phyloP scores from a whole-genome alignment of 2,113 vertebrate species.

The Eclectus roratus region DNA sequence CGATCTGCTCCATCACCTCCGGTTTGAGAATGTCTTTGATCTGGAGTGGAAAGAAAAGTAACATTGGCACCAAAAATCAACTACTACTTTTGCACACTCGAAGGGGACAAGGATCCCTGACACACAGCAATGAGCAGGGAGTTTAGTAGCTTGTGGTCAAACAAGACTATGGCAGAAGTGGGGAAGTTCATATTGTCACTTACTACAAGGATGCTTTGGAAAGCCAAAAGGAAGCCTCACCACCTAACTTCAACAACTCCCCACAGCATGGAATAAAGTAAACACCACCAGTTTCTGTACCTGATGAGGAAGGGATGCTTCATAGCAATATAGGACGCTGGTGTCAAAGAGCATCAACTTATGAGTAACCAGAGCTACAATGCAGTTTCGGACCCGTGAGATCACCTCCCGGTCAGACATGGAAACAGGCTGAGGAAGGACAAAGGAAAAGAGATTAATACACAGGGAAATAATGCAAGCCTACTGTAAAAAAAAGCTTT shows the following conservation, averaged over 20 bases:
- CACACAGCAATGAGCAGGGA: not conserved
- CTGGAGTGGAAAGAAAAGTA: slow-evolving; percentile 67
- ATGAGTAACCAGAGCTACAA: slow-evolving; percentile 85
- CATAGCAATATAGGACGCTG: slow-evolving; percentile 95
- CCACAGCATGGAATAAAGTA: not conserved
- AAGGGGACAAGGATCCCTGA: not conserved
- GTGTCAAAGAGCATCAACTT: slow-evolving; percentile 92
- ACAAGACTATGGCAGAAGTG: not conserved
- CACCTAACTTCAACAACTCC: not conserved
- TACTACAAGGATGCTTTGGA: not conserved
- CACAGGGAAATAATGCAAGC: not conserved
- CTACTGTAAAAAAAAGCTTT: not conserved
- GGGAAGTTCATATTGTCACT: not conserved
- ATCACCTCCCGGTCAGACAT: slow-evolving; percentile 92
- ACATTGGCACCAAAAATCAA: not conserved
- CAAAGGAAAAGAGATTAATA: not conserved
- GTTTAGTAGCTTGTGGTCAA: not conserved
- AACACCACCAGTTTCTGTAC: slow-evolving; percentile 59
- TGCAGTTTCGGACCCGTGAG: slow-evolving; percentile 92
- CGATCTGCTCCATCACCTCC: slow-evolving; percentile 91
- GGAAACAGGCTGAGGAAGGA: slow-evolving; percentile 77
- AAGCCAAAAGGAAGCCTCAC: not conserved
- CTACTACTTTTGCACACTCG: not conserved
- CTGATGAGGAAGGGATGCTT: slow-evolving; percentile 89
- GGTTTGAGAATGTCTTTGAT: slow-evolving; percentile 96